phyloP scores from a whole-genome alignment of 2,888 invertebrate species.

The Cacoxenus indagator region DNA sequence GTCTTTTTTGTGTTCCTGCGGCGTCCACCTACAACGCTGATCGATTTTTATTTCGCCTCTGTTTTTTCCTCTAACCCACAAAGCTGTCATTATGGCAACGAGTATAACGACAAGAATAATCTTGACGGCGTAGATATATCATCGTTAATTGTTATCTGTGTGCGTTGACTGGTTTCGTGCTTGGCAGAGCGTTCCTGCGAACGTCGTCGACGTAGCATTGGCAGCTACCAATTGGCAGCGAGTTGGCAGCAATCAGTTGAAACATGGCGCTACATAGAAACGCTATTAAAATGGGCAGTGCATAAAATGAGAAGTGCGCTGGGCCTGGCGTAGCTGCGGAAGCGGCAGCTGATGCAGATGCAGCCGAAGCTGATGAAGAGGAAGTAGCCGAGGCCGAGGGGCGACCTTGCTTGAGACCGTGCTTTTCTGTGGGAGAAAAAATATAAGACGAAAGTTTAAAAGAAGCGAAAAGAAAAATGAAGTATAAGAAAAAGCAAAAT shows the following conservation, averaged over 20 bases:
- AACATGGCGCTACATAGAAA: conserved; percentile 52
- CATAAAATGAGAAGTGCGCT: conserved; percentile 54
- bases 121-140: conserved; percentile 39
- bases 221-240: conserved; percentile 1
- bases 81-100: conserved; percentile 1
- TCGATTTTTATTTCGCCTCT: neutral
- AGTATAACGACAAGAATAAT: no score
- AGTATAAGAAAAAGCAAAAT: conserved; percentile 1
- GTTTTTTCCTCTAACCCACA: neutral
- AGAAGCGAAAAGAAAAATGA: neutral
- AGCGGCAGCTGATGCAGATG: conserved; percentile 29
- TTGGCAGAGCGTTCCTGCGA: conserved; percentile 24
- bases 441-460: conserved; percentile 16
- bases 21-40: neutral
- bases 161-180: conserved; percentile 46
- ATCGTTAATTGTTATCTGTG: conserved; percentile 64
- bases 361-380: conserved; percentile 38
- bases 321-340: conserved; percentile 38
- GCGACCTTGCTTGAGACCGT: conserved; percentile 54
- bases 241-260: conserved; percentile 20
- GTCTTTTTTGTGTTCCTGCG: neutral
- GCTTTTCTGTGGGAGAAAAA: conserved; percentile 48
- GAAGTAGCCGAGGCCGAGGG: conserved; percentile 56
- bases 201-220: conserved; percentile 15
- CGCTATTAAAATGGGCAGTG: conserved; percentile 61